These are phyloP conservation scores for Bembecia ichneumoniformis DNA, from an alignment of 2,888 invertebrate species.

Conservation along the genomic window DNA sequence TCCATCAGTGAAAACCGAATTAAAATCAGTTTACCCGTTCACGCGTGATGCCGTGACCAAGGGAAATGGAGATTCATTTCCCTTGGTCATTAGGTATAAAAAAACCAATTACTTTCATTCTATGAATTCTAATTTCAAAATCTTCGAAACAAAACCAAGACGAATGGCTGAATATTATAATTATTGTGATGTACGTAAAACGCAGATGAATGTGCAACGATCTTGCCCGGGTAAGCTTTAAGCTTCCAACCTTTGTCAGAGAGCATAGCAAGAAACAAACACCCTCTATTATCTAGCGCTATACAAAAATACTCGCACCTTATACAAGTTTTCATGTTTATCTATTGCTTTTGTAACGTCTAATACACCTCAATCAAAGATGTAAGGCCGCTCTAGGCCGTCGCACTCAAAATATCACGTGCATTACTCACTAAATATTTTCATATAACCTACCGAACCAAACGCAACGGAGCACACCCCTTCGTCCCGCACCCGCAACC, in stretches of 20 bases:
- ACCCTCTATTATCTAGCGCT: conserved; percentile 21
- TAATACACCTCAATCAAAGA: conserved; percentile 60
- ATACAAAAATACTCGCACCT: conserved; percentile 9
- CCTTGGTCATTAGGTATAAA: no score
- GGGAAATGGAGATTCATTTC: no score
- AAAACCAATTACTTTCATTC: no score
- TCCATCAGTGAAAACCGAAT: no score
- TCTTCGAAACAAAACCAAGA: no score
- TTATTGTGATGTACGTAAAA: neutral
- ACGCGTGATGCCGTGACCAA: no score
- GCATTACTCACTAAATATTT: conserved; percentile 74
- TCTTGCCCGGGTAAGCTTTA: conserved; percentile 23
- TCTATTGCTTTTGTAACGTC: conserved; percentile 30
- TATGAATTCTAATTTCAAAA: no score
- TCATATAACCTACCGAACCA: conserved; percentile 69
- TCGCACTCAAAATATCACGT: conserved; percentile 70
- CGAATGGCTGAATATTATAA: no score
- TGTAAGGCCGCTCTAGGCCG: conserved; percentile 63
- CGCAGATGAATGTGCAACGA: conserved; percentile 39
- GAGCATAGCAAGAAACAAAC: conserved; percentile 42
- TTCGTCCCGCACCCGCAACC: conserved; percentile 18
- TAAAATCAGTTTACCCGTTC: no score
- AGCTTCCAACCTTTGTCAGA: conserved; percentile 23
- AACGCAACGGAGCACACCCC: conserved; percentile 57
- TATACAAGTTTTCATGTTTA: conserved; percentile 23